Evolutionary conservation across 2,888 invertebrate species (phyloP), one percentile per base, ranked within the genome.

Genomic region (Drosophila silvestris): DNA sequence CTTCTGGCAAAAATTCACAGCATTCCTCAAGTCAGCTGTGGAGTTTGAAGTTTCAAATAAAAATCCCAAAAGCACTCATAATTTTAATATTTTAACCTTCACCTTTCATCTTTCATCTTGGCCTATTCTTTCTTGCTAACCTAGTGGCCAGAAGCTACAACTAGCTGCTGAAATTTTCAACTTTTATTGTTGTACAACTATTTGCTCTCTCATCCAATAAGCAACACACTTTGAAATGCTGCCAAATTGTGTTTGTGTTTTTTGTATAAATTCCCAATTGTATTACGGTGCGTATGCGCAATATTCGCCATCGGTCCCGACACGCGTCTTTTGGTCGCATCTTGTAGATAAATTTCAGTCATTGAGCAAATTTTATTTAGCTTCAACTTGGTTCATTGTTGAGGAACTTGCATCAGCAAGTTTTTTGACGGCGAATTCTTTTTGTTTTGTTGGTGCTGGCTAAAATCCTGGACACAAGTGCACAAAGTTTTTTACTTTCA

Each of bases 281-380:
- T 28, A 6, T 16, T 44, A 79, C 79, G n/a, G 53, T 65, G 73
- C 82, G 79, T 80, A 71, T 74, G 61, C 44, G 69, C 56, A 67
- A 69, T 74, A 22, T 67, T 54, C 47, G 35, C 52, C 56, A 61
- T 56, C 9, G 32, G 3, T 28, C 39, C 58, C 39, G 32, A 44
- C 41, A 37, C 58, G 26, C 59, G 33, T 53, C 57, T 68, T 52
- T 58, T 59, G 56, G 52, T 64, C 57, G 56, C 41, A 47, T 14
- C 14, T 33, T 26, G 4, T 51, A 63, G 35, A 76, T 68, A 77
- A 47, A 66, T 74, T 80, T 62, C 47, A 60, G 73, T 69, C 73
- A 75, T 85, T 80, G 81, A 81, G 83, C 67, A 70, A 80, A 69
- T 87, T 82, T 73, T 81, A 50, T 35, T 44, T 41, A 50, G 41